Conservation (phyloP, 2,113 vertebrate genomes). For the Ornithorhynchus anatinus region DNA sequence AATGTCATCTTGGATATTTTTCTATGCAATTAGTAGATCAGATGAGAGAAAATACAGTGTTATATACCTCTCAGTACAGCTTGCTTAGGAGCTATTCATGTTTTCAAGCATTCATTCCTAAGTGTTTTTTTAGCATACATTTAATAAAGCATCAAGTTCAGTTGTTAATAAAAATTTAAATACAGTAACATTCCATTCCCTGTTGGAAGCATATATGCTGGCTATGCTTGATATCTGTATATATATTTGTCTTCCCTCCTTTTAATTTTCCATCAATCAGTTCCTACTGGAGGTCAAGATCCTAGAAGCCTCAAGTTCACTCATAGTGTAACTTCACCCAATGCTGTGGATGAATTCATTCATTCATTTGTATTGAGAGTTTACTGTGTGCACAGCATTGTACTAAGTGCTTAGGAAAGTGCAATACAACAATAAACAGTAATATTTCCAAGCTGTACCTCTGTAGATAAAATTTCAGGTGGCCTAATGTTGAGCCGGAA, state of each 20-base stretch:
- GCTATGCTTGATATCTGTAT: neutral
- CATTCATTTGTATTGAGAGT: too few relatives aligned
- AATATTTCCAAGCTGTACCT: too few relatives aligned
- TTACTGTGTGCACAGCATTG: too few relatives aligned
- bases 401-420: too few relatives aligned
- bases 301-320: neutral
- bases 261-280: neutral
- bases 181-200: conserved; percentile 8
- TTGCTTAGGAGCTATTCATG: conserved; percentile 27
- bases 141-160: conserved; percentile 26
- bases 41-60: conserved; percentile 6
- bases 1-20: conserved; percentile 3
- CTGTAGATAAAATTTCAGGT: neutral
- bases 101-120: conserved; percentile 11
- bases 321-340: neutral
- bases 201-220: neutral
- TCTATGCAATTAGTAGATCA: conserved; percentile 13
- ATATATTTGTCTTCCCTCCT: neutral
- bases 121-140: neutral
- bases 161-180: conserved; percentile 13
- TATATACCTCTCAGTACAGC: neutral
- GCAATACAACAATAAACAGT: too few relatives aligned
- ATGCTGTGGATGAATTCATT: neutral
- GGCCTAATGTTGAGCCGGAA: neutral
- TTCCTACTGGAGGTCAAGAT: neutral